A percentile compares a stretch with the other conserved stretches of the same genome.
phyloP scores from a whole-genome alignment of 2,113 vertebrate genomes.

The Pterocles gutturalis region DNA sequence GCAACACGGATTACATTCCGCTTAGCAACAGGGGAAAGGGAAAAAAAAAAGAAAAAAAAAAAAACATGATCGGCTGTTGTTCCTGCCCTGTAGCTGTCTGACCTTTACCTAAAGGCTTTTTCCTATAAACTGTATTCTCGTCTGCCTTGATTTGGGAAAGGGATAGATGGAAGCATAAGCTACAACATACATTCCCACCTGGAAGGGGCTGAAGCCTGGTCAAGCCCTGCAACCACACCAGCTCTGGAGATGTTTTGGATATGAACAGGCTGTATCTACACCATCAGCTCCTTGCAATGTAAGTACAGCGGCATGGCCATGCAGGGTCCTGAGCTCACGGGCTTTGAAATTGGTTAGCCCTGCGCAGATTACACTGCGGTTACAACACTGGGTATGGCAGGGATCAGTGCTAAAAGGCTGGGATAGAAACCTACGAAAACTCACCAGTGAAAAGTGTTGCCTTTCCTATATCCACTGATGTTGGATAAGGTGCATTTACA shows the following conservation, averaged over 20 bases:
- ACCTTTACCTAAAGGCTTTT: not conserved
- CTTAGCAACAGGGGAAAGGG: not conserved
- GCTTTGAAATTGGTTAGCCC: not conserved
- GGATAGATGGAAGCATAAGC: not conserved
- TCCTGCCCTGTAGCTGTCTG: not conserved
- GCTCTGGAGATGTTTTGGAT: not conserved
- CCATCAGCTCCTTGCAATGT: not conserved
- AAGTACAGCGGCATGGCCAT: rapidly evolving
- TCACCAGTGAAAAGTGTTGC: not conserved
- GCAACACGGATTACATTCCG: not conserved
- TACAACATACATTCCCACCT: not conserved
- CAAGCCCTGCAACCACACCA: not conserved
- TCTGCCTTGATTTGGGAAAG: not conserved
- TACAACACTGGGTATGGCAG: not conserved
- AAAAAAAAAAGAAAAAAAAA: too few species aligned
- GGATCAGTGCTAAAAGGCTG: not conserved
- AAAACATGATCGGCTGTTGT: not conserved
- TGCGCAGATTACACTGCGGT: not conserved
- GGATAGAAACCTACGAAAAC: not conserved
- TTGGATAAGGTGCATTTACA: not conserved
- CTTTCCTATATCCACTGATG: not conserved
- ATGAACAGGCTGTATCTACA: not conserved
- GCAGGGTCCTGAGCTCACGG: not conserved
- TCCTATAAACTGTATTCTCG: not conserved
- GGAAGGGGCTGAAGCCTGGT: not conserved